Conservation (phyloP, 2,113 vertebrate genomes). For the Vireo altiloquus region DNA sequence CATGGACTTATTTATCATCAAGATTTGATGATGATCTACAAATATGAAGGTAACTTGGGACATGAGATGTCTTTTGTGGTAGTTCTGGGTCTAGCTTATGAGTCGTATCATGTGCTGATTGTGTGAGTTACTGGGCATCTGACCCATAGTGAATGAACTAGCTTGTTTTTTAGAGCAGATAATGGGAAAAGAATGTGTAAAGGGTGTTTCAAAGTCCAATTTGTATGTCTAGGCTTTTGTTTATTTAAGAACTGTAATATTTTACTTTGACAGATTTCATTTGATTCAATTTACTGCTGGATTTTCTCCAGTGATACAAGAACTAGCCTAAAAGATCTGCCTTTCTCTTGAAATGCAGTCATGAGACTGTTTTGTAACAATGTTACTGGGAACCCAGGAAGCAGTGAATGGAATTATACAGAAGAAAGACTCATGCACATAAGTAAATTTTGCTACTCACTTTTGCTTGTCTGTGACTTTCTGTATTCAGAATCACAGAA, state of each 20-base stretch:
- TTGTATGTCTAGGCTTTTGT: not conserved
- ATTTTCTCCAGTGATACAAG: constrained; percentile 22
- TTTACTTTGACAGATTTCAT: not conserved
- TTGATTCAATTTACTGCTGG: not conserved
- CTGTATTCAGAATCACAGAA: not conserved
- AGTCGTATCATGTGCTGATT: not conserved
- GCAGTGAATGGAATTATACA: not conserved
- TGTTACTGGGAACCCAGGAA: not conserved
- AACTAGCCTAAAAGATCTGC: not conserved
- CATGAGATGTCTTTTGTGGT: not conserved
- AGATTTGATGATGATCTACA: not conserved
- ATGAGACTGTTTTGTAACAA: not conserved
- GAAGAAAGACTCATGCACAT: not conserved
- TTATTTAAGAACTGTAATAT: not conserved
- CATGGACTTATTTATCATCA: not conserved
- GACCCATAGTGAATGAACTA: not conserved
- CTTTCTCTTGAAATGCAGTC: not conserved
- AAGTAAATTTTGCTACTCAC: not conserved
- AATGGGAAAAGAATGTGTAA: not conserved
- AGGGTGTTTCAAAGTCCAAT: not conserved
- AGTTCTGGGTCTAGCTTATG: not conserved
- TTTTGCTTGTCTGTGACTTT: not conserved
- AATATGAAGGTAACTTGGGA: not conserved
- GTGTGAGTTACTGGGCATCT: not conserved
- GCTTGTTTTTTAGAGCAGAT: constrained; percentile 14